Evolutionary conservation across 2,797 vertebrate species (phyloP).

Genomic region (Cyprinella venusta): DNA sequence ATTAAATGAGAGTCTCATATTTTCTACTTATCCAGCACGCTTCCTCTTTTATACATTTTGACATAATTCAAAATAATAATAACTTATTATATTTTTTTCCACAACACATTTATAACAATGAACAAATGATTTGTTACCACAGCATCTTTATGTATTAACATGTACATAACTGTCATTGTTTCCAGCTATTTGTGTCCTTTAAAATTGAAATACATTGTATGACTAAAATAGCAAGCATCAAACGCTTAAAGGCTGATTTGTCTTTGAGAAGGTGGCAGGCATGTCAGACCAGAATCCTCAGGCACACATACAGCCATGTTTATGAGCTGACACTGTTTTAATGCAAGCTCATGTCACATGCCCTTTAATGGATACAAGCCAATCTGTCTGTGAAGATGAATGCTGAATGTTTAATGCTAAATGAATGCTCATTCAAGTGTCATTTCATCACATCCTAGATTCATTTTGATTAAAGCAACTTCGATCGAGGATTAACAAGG

Average conservation of each 20-base stretch:
- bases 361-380: conserved; percentile 6
- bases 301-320: neutral
- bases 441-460: conserved; percentile 25
- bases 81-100: neutral
- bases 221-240: conserved; percentile 26
- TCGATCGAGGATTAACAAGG: conserved; percentile 25
- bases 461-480: conserved; percentile 13
- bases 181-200: conserved; percentile 12
- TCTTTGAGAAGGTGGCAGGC: conserved; percentile 17
- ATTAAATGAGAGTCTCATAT: neutral
- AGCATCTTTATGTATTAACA: neutral
- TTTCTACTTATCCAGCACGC: neutral
- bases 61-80: neutral
- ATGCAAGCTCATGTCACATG: neutral
- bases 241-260: conserved; percentile 15
- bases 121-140: neutral
- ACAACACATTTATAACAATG: neutral
- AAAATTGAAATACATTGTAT: neutral
- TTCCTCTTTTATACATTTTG: neutral
- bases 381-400: conserved; percentile 15
- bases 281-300: conserved; percentile 1
- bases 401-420: neutral
- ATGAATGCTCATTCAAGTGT: conserved; percentile 10
- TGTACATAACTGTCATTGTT: conserved; percentile 11
- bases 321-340: conserved; percentile 3